Conservation (phyloP, 2,797 vertebrate species). For the Spinibarbus caldwelli region DNA sequence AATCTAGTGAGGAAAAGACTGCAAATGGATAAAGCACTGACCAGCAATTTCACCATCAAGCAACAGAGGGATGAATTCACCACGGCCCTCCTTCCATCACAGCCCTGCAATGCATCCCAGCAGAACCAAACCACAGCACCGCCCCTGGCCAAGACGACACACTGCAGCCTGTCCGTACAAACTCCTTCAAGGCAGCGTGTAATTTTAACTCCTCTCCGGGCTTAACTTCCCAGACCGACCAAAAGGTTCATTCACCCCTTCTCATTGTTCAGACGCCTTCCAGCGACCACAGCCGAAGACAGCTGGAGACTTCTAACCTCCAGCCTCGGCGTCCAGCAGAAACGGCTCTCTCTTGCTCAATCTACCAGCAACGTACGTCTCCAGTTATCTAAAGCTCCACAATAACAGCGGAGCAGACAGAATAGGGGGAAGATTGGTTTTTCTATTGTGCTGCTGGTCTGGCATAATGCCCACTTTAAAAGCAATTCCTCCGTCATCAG, state of each 20-base stretch:
- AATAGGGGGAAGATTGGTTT: slow-evolving; percentile 91
- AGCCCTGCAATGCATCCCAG: slow-evolving; percentile 15
- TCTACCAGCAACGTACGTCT: slow-evolving; percentile 75
- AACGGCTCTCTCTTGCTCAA: slow-evolving; percentile 39
- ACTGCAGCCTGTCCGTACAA: slow-evolving; percentile 37
- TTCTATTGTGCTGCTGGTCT: slow-evolving; percentile 92
- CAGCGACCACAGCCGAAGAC: slow-evolving; percentile 20
- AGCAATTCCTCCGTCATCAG: slow-evolving; percentile 93
- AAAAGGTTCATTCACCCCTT: slow-evolving; percentile 50
- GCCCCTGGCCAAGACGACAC: slow-evolving; percentile 13
- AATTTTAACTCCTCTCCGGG: slow-evolving; percentile 89
- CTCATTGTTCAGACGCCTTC: slow-evolving; percentile 41
- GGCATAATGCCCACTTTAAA: slow-evolving; percentile 95
- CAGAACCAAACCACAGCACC: slow-evolving; percentile 44
- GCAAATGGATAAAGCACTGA: slow-evolving; percentile 48
- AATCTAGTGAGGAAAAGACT: slow-evolving; percentile 54
- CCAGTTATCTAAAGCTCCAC: slow-evolving; percentile 94
- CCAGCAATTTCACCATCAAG: slow-evolving; percentile 56
- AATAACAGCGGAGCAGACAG: slow-evolving; percentile 92
- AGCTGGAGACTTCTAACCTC: slow-evolving; percentile 53
- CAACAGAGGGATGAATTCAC: slow-evolving; percentile 49
- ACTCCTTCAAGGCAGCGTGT: slow-evolving; percentile 71
- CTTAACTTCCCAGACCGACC: slow-evolving; percentile 82
- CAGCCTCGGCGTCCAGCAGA: slow-evolving; percentile 32
- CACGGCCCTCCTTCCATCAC: slow-evolving; percentile 33